Evolutionary conservation across 2,113 vertebrate species (phyloP).

Genomic region (Bos taurus): ARS-UCD2.0 NC_037346.1:5104501-5105000

Average conservation of each 20-base stretch:
- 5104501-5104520: not conserved
- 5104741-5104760: not conserved
- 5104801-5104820: not conserved
- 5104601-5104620: not conserved
- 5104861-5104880: not conserved
- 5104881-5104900: not conserved
- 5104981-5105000: not conserved
- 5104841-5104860: not conserved
- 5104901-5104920: not conserved
- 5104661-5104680: not conserved
- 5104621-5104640: not conserved
- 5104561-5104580: not conserved
- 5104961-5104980: not conserved
- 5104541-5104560: not conserved
- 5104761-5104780: not conserved
- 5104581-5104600: not conserved
- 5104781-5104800: not conserved
- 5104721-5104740: not conserved
- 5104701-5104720: not conserved
- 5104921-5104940: not conserved
- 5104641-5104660: not conserved
- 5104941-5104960: not conserved
- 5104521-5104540: not conserved
- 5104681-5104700: not conserved
- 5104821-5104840: conserved; percentile 31